Evolutionary conservation across 2,113 vertebrate species (phyloP), one percentile per base, ranked within the genome.

Genomic region (Opisthocomus hoazin): DNA sequence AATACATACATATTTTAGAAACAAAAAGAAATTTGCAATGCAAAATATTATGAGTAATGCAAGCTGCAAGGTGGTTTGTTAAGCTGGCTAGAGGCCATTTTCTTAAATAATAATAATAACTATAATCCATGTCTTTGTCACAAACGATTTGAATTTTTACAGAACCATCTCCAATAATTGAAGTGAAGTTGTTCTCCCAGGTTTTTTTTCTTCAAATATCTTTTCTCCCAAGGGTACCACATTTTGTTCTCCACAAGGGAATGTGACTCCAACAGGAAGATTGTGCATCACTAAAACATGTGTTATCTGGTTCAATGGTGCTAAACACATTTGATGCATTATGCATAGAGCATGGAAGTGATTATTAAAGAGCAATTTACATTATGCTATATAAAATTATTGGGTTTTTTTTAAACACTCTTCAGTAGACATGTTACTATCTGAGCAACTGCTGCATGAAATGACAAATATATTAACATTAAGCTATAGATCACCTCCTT

Each of bases 301-400:
- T 91, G 46, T 61, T 98, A 95, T 50, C 43, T 14, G 37, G 60
- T 95, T 97, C 95, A 94, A 20, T 94, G 90, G 63, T 91, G 77
- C 77, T 97, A 98, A 97, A 94, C 94, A 92, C 45, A 95, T 86
- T 93, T 93, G 82, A 95, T 95, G 64, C 56, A 95, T 96, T 94
- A 92, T 90, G 89, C 87, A 96, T 90, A 77, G 64, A 82, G 64
- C 45, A 39, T 57, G 50, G 19, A 19, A 97, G 66, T 78, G 41
- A 84, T 94, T 96, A 96, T 96, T 98, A 97, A 95, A 96, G 90
- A 94, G 57, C 97, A 97, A 97, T 96, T 97, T 97, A 95, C 76
- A 90, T 83, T 93, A 69, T 84, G 65, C 43, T 92, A 91, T 96
- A n/a, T n/a, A n/a, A n/a, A n/a, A n/a, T n/a, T n/a, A n/a, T n/a